Evolutionary conservation across 2,888 invertebrate species (phyloP), one percentile per base, ranked within the genome.

Genomic region (Eledone cirrhosa): DNA sequence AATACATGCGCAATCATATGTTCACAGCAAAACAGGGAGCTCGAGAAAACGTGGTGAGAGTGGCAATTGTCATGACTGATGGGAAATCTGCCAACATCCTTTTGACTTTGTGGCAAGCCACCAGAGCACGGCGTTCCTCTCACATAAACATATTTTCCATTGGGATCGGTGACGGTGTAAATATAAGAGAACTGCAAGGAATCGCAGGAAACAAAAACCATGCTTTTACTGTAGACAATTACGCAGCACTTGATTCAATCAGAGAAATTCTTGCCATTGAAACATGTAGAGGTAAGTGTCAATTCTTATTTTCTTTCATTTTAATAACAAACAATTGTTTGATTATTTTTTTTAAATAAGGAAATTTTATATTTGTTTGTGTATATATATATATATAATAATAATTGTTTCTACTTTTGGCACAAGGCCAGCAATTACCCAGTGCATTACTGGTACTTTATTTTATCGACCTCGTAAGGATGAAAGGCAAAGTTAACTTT

Each of bases 1-100:
- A 82, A 79, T 84, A 83, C 77, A 81, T 86, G 83, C 78, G 87
- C 24, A 82, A 81, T 16, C 76, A 80, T n/a, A 84, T 87, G 83
- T 87, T 87, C 74, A 80, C 78, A 16, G 22, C 59, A 11, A 69
- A 65, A 22, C 80, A 81, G 14, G 88, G 88, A 1, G 84, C 81
- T 27, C 79, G 88, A 77, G 76, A 77, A 0, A 80, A 81, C n/a
- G 88, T 88, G 47, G 82, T 85, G 14, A 84, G 84, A 81, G 81
- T 87, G n/a, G 87, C 83, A 4, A 85, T 88, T 48, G 82, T 88
- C 22, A 80, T 88, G 77, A 88, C 88, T 0, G 88, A 88, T 80
- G 88, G 88, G 29, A 84, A 85, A 77, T 87, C 87, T 2, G 81
- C 83, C 22, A 83, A 85, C 79, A 79, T 85, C 11, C 77, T 84